Conservation (phyloP, 2,797 vertebrate species). For the Sebastes hubbsi region DNA sequence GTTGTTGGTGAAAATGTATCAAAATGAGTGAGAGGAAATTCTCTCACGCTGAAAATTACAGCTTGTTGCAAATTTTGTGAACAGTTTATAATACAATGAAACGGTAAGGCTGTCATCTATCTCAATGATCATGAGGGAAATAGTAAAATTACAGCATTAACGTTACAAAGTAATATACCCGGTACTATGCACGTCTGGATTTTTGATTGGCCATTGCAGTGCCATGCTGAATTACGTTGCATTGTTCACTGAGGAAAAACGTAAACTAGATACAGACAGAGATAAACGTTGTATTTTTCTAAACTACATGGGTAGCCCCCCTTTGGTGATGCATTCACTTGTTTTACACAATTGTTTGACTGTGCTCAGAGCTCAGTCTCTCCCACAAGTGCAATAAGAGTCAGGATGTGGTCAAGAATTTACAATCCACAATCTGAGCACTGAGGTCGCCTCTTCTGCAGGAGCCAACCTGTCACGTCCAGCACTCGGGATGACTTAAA, state of each 20-base stretch:
- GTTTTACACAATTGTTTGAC: background rate
- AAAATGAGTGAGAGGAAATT: background rate
- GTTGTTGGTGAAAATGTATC: background rate
- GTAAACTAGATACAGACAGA: background rate
- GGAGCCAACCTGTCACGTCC: constrained; percentile 40
- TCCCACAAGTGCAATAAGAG: constrained; percentile 30
- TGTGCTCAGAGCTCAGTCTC: background rate
- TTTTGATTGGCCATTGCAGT: background rate
- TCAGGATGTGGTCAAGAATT: too few species aligned
- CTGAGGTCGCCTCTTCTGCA: constrained; percentile 37
- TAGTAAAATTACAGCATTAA: background rate
- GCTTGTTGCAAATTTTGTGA: background rate
- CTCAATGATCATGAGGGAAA: background rate
- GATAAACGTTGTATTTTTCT: background rate
- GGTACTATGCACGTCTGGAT: background rate
- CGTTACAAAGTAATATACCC: background rate
- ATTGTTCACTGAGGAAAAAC: background rate
- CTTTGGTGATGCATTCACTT: background rate
- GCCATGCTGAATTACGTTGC: background rate
- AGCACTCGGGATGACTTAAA: constrained; percentile 42
- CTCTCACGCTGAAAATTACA: background rate
- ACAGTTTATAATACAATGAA: background rate
- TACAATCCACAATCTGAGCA: too few species aligned
- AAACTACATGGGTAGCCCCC: background rate
- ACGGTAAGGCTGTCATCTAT: background rate